Base-by-base conservation (phyloP, 2,113 vertebrate genomes). In the Philantomba maxwellii region DNA sequence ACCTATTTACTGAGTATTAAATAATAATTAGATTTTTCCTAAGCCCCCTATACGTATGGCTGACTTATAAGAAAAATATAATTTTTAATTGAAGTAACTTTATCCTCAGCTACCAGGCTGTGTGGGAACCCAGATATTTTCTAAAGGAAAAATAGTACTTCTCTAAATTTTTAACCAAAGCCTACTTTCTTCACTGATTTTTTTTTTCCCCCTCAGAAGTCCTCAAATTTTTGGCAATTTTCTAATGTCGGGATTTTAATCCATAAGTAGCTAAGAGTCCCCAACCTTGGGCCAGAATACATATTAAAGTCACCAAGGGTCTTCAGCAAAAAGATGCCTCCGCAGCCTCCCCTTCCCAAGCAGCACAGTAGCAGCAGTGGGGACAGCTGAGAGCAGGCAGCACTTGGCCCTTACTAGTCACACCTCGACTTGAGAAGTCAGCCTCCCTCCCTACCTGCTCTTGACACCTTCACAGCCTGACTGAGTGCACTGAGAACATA, bases 141-240 rank as follows among this genome's bases (percentile, higher is more conserved):
- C 55, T 70, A 89, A 93, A 89, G 47, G 82, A 95, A 95, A 94
- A 87, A n/a, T 53, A 88, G 78, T 75, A 77, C 9, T 93, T 95
- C 26, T 49, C 91, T 87, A 73, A 83, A 53, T 66, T 94, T 97
- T 93, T 92, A 73, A n/a, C 87, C 77, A 97, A 92, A 92, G 25
- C 30, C 55, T 81, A 53, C 25, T 91, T 85, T 89, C 43, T 89
- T 39, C 33, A 60, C 21, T 95, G 21, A 58, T 78, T 88, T 90
- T 49, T 49, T 53, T 58, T 75, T 39, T 13, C 11, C 2, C 64
- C 64, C 92, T 88, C 83, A 97, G 57, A 95, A 85, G 96, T 94
- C 13, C 64, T 28, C 25, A 2, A 57, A 70, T 89, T 93, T 97
- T 62, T 83, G 88, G 2, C 15, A 94, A 5, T 60, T 94, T 87